These are phyloP conservation scores for Hydrolagus colliei DNA, from an alignment of 2,797 vertebrate genomes.

Conservation along the genomic window DNA sequence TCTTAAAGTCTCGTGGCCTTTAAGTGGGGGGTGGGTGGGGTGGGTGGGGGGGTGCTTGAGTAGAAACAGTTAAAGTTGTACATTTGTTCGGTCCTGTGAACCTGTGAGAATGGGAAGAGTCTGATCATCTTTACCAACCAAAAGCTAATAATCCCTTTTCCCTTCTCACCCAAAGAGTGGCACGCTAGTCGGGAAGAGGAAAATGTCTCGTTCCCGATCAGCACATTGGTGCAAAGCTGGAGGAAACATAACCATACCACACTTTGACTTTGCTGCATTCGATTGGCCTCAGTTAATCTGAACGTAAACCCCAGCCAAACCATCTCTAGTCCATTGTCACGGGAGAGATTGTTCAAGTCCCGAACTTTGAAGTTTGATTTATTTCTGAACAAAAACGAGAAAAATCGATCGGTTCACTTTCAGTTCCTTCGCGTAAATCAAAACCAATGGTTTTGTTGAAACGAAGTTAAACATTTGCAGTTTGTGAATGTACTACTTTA, in stretches of 20 bases:
- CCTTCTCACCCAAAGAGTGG: neutral
- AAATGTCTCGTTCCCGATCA: too few relatives aligned
- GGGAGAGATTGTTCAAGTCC: neutral
- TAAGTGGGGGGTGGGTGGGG: neutral
- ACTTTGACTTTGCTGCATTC: neutral
- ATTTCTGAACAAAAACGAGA: too few relatives aligned
- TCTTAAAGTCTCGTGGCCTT: neutral
- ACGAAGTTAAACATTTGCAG: neutral
- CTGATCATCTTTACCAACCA: neutral
- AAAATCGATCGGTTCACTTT: too few relatives aligned
- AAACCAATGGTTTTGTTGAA: too few relatives aligned
- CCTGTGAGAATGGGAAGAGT: neutral
- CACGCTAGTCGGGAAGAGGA: too few relatives aligned
- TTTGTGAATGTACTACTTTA: slow-evolving; percentile 23
- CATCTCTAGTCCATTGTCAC: neutral
- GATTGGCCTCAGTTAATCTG: neutral
- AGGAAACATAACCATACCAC: too few relatives aligned
- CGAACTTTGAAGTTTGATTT: too few relatives aligned
- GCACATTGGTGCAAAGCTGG: neutral
- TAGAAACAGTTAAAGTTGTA: slow-evolving; percentile 22
- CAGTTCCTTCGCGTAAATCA: too few relatives aligned
- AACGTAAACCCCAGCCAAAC: neutral
- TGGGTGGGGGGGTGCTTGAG: neutral
- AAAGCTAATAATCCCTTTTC: neutral
- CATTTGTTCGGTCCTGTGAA: neutral